Conservation (phyloP, 1,140 invertebrate species). For the Idris sp. region DNA sequence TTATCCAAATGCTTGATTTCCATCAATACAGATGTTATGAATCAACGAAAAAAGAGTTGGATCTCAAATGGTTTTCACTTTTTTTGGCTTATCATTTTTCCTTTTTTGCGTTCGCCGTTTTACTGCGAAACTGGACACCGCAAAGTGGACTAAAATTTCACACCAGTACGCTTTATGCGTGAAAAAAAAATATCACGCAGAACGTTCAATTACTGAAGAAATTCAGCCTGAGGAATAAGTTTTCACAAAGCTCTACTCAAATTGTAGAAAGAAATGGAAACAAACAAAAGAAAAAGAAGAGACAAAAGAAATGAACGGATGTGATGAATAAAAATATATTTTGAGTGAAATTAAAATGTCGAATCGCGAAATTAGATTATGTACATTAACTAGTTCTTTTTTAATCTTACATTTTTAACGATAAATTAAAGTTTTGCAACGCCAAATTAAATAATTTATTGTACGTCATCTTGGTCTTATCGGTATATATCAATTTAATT, state of each 20-base stretch:
- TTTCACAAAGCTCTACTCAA: slow-evolving; percentile 19
- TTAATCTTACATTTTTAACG: too few relatives aligned
- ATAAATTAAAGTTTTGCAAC: too few relatives aligned
- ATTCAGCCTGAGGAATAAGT: slow-evolving; percentile 16
- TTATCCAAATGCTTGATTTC: slow-evolving; percentile 4
- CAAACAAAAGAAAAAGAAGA: not conserved
- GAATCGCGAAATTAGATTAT: too few relatives aligned
- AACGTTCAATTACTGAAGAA: slow-evolving; percentile 37
- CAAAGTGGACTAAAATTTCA: slow-evolving; percentile 32
- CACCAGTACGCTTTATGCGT: slow-evolving; percentile 11
- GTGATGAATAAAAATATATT: slow-evolving; percentile 6
- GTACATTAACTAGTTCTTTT: too few relatives aligned
- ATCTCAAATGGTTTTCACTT: too few relatives aligned
- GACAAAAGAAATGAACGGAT: slow-evolving; percentile 1
- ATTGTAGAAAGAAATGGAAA: slow-evolving; percentile 18
- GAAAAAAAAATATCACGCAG: slow-evolving; percentile 23
- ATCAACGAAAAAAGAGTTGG: too few relatives aligned
- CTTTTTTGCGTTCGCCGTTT: not conserved
- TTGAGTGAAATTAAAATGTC: too few relatives aligned
- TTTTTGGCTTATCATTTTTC: too few relatives aligned
- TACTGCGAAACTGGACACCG: slow-evolving; percentile 24
- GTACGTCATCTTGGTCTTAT: too few relatives aligned
- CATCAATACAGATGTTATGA: too few relatives aligned
- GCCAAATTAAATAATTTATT: too few relatives aligned
- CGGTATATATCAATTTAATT: too few relatives aligned